Evolutionary conservation across 2,888 invertebrate species (phyloP), one percentile per base, ranked within the genome.

Genomic region (Dexiosoma caninum): DNA sequence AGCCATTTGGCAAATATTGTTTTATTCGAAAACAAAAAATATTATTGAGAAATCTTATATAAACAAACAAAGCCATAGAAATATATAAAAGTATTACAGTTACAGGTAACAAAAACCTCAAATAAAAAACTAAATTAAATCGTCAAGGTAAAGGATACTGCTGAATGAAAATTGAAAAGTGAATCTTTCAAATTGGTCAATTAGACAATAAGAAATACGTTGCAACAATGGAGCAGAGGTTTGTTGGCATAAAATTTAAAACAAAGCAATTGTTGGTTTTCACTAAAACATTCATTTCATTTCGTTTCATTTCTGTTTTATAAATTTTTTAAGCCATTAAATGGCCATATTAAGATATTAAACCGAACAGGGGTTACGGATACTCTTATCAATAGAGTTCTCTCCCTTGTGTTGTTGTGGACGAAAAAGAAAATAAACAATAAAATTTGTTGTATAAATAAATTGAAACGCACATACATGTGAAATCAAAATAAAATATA

Each of bases 331-430:
- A 49, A 70, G 14, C 30, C 44, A 46, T 62, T 69, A 46, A 76
- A 69, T 77, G 69, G 44, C 2, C 37, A 49, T 64, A 66, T 71
- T 75, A 64, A 57, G 57, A 69, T 23, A 59, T 64, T 64, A 53
- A 77, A 74, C 30, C 72, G 57, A 77, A 77, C 69, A 37, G 53
- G 72, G 81, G 77, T 72, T 64, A 69, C 59, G 23, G 70, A 35
- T 69, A 21, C 40, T 44, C 19, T n/a, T n/a, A n/a, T n/a, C n/a
- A n/a, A 51, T 49, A 49, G 27, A 49, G 16, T 23, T 53, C 64
- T 49, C 64, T 49, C 30, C 49, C 46, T 75, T 57, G n/a, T n/a
- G n/a, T n/a, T n/a, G 74, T 64, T 64, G 5, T 53, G 14, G 57
- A 64, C 32, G 6, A 53, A 40, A 42, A 40, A 44, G 12, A 64